Base-by-base conservation (phyloP, 2,888 invertebrate species). In the Ommatoiulus sabulosus region DNA sequence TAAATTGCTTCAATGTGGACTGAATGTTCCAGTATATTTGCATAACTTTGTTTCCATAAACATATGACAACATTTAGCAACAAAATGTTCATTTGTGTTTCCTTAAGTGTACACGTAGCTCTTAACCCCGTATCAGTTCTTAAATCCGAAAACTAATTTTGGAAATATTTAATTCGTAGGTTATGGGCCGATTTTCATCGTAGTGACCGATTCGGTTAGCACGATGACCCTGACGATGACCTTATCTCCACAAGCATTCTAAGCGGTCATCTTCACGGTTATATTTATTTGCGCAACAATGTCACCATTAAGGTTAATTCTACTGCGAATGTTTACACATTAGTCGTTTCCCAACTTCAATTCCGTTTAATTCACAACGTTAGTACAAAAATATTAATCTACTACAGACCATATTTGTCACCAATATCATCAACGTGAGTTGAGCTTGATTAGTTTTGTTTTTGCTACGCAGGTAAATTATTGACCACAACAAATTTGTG, bases 131-230 rank as follows among this genome's bases (percentile, higher is more conserved):
- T n/a, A n/a, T n/a, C n/a, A n/a, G n/a, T n/a, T n/a, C n/a, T n/a
- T n/a, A n/a, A n/a, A n/a, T n/a, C n/a, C n/a, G n/a, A n/a, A n/a
- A 46, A 7, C 52, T 52, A 52, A 52, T 4, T 52, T 52, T 10
- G 15, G 15, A 52, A 52, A 52, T 15, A 52, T 52, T 52, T 52
- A 43, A 8, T 84, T 84, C n/a, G 15, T 80, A 87, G 87, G 87
- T n/a, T 87, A 87, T 72, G 87, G 80, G 43, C 43, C 72, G 17
- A 87, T 87, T 43, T 87, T 87, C 43, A 87, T 87, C 63, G 44
- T 24, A 24, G 52, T 72, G 72, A 15, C 80, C 5, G 46, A 87
- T 43, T 35, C 87, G 3, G 80, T 72, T 43, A 46, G 44, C 15
- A 72, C 44, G 17, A 72, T 87, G 43, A 15, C 12, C 24, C 46